Conservation (phyloP, 2,113 vertebrate species). For the Anolis sagrei region DNA sequence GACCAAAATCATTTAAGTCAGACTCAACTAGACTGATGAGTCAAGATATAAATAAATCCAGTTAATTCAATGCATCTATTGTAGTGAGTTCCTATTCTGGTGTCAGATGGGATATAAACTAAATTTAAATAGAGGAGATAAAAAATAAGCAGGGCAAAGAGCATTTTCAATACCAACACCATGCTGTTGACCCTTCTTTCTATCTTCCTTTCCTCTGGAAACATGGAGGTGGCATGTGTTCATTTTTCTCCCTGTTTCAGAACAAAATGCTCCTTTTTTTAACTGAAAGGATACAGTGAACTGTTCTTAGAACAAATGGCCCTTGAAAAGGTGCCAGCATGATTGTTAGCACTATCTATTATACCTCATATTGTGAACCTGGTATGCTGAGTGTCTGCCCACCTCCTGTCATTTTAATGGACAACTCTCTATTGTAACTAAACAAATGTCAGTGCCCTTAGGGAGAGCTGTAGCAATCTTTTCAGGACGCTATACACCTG, state of each 20-base stretch:
- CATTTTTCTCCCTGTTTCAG: not conserved
- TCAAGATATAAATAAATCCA: too few species aligned
- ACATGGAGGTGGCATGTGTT: not conserved
- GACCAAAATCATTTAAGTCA: too few species aligned
- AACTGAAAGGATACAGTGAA: not conserved
- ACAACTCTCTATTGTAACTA: conserved; percentile 38
- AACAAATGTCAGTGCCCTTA: not conserved
- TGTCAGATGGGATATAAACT: not conserved
- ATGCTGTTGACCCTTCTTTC: not conserved
- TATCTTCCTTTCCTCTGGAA: not conserved
- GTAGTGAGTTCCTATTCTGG: not conserved
- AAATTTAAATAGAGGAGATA: not conserved
- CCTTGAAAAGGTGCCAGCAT: conserved; percentile 26
- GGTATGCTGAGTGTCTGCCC: not conserved
- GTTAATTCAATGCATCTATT: too few species aligned
- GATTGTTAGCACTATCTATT: not conserved
- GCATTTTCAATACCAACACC: not conserved
- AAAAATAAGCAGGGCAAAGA: not conserved
- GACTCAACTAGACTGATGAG: too few species aligned
- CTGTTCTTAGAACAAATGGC: conserved; percentile 24
- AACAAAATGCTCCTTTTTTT: fast-evolving
- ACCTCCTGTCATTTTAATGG: conserved; percentile 47
- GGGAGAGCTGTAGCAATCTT: conserved; percentile 24
- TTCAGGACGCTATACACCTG: not conserved
- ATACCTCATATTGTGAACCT: not conserved